These are phyloP conservation scores for Melitaea athalia DNA, from an alignment of 2,888 invertebrate genomes.

Conservation along the genomic window DNA sequence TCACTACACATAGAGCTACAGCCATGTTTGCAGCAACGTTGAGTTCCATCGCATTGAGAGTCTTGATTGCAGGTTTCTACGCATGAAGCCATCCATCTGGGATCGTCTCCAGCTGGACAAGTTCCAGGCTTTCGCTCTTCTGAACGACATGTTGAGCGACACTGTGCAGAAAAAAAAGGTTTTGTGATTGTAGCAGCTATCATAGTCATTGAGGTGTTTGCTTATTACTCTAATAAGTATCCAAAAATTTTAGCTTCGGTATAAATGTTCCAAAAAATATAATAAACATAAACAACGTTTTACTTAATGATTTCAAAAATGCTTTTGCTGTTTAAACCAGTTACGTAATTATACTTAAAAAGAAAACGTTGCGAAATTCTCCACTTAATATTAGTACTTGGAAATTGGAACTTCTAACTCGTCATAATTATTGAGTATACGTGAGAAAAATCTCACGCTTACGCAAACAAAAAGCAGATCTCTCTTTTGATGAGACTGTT, in stretches of 20 bases:
- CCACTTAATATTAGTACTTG: background rate
- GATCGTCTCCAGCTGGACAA: slow-evolving; percentile 65
- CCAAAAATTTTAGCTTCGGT: background rate
- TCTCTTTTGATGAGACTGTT: slow-evolving; percentile 11
- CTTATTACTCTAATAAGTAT: background rate
- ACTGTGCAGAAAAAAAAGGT: slow-evolving; percentile 60
- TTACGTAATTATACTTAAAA: background rate
- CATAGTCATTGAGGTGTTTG: no score
- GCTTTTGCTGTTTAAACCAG: background rate
- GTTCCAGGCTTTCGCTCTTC: slow-evolving; percentile 75
- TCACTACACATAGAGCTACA: slow-evolving; percentile 88
- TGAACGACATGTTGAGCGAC: slow-evolving; percentile 80
- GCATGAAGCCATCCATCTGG: slow-evolving; percentile 83
- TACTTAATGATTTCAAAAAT: background rate
- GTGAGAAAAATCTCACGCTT: slow-evolving; percentile 17
- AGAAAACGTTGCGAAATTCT: background rate
- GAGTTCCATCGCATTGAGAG: slow-evolving; percentile 85
- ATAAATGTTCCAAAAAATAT: background rate
- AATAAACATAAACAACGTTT: background rate
- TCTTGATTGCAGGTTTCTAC: slow-evolving; percentile 84
- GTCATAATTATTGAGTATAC: slow-evolving; percentile 17
- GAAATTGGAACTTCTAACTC: background rate
- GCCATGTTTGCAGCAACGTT: slow-evolving; percentile 86
- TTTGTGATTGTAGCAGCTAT: no score
- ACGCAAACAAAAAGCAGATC: slow-evolving; percentile 17